Evolutionary conservation across 2,113 vertebrate species (phyloP).

Genomic region (Puntigrus tetrazona): DNA sequence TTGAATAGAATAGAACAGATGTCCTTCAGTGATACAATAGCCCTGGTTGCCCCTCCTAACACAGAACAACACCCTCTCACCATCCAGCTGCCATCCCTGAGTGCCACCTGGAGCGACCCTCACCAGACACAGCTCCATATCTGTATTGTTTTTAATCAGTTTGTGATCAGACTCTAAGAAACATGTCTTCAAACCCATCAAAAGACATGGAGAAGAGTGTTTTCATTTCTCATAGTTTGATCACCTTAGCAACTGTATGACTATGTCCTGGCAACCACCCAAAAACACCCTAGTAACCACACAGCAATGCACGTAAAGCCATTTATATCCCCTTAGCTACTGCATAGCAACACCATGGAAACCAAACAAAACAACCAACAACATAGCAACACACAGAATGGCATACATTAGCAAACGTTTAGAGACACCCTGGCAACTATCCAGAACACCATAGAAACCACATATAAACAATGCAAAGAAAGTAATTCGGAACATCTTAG

Average conservation of each 20-base stretch:
- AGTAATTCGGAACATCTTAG: not conserved
- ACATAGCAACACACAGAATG: no score
- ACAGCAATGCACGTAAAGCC: not conserved
- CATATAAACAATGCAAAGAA: not conserved
- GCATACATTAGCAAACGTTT: not conserved
- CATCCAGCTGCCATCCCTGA: slow-evolving; percentile 67
- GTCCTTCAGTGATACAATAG: slow-evolving; percentile 61
- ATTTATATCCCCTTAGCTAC: no score
- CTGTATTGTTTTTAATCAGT: not conserved
- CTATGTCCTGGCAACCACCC: not conserved
- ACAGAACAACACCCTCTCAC: slow-evolving; percentile 46
- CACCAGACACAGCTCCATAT: not conserved
- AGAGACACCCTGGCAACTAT: not conserved
- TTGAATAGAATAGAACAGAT: slow-evolving; percentile 69
- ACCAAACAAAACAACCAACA: no score
- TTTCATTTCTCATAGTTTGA: not conserved
- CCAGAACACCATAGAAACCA: not conserved
- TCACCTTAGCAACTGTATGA: not conserved
- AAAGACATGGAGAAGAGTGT: not conserved
- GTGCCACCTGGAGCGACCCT: slow-evolving; percentile 26
- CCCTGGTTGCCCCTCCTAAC: slow-evolving; percentile 9
- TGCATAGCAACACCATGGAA: no score
- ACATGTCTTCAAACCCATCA: not conserved
- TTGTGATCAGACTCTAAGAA: not conserved
- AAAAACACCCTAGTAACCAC: not conserved